Percentiles rank a stretch among this genome's conserved stretches.
Evolutionary conservation across 2,797 vertebrate genomes (phyloP).

Genomic region (Chaenodraco wilsoni): DNA sequence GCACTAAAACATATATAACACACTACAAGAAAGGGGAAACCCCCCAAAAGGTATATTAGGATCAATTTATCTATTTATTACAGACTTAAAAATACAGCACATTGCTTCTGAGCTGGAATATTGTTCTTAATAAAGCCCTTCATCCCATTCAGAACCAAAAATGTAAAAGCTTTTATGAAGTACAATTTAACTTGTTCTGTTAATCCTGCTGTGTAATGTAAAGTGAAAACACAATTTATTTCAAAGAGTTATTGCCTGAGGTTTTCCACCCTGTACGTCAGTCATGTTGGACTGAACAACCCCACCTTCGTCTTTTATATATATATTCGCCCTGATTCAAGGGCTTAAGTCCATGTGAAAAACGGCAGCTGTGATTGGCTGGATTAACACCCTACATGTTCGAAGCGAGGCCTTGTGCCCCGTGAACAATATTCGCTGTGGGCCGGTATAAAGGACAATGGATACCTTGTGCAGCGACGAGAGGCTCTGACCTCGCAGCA

Average conservation of each 20-base stretch:
- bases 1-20: too few relatives aligned
- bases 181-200: background rate
- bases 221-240: background rate
- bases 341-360: constrained; percentile 45
- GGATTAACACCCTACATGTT: constrained; percentile 47
- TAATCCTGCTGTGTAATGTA: background rate
- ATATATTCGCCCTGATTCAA: constrained; percentile 43
- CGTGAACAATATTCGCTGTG: constrained; percentile 50
- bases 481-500: constrained; percentile 30
- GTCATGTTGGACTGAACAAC: constrained; percentile 29
- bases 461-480: constrained; percentile 47
- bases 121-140: constrained; percentile 18
- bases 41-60: too few relatives aligned
- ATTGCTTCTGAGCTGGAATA: background rate
- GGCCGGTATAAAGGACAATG: constrained; percentile 47
- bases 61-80: background rate
- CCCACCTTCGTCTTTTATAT: constrained; percentile 24
- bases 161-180: constrained; percentile 1
- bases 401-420: constrained; percentile 54
- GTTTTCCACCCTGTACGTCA: constrained; percentile 26
- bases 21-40: too few relatives aligned
- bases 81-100: constrained; percentile 7
- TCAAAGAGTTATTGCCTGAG: constrained; percentile 14
- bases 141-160: background rate
- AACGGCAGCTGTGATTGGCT: constrained; percentile 44